Evolutionary conservation across 2,797 vertebrate species (phyloP), one percentile per base, ranked within the genome.

Genomic region (Sebastes oblongus): DNA sequence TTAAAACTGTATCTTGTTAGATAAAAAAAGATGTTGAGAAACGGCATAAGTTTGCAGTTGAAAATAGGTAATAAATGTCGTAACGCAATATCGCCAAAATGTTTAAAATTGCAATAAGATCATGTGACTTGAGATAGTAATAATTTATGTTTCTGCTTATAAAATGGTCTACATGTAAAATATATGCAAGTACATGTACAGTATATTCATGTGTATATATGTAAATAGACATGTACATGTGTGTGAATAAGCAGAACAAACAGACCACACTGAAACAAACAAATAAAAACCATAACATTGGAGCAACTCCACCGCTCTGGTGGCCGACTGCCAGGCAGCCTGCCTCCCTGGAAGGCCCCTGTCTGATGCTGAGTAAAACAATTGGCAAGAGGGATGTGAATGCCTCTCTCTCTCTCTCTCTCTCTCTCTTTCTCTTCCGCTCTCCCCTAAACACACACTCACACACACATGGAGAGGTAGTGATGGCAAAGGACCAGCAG

Each of bases 331-430:
- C 95, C 94, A 95, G 89, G 60, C 73, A 70, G 83, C 72, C 91
- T 66, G 87, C 89, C 90, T 92, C 91, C 90, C 91, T 89, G 91
- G 90, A 93, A 92, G 74, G 89, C 82, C 85, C 78, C 86, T 76
- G 88, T 89, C 89, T 92, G 90, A 94, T 94, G 92, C 75, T 73
- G 87, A 86, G 90, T 76, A 89, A 89, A 90, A 92, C 89, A 87
- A 86, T 93, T 94, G 94, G 93, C 94, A 93, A 86, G 75, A 83
- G 67, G 82, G 84, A 82, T 72, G 82, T 73, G 76, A 85, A 71
- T 88, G 73, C 70, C 84, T 84, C 84, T 84, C 72, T 84, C 54
- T 65, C 78, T 62, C 29, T 22, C 55, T 46, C 42, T 39, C 27
- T 29, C 27, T 36, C 12, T 39, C 36, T 46, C 14, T 46, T 18